Conservation (phyloP, 2,797 vertebrate species). For the Eulemur rubriventer region DNA sequence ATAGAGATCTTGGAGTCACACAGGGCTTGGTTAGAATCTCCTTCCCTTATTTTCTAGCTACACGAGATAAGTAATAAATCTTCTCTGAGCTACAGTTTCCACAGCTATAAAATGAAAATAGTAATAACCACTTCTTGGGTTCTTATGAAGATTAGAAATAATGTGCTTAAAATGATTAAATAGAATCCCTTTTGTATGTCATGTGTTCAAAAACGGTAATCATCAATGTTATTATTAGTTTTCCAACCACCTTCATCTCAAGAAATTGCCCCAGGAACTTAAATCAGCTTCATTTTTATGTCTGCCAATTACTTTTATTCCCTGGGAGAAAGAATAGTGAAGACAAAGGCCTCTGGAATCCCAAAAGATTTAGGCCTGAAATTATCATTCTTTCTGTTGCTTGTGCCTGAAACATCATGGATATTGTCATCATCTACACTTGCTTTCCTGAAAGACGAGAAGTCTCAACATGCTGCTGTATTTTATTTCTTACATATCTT, state of each 20-base stretch:
- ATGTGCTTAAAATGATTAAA: background rate
- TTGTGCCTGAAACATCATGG: background rate
- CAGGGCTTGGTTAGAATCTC: background rate
- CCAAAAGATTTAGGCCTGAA: background rate
- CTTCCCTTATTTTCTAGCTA: background rate
- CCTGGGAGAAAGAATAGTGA: background rate
- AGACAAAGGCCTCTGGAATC: background rate
- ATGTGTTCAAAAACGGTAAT: background rate
- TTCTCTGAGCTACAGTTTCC: background rate
- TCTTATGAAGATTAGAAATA: background rate
- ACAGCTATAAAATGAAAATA: background rate
- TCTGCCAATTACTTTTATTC: background rate
- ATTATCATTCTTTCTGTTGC: background rate
- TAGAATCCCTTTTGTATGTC: background rate
- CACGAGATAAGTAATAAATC: background rate
- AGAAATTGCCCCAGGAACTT: background rate
- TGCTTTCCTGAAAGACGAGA: background rate
- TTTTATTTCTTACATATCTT: background rate
- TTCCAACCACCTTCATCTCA: background rate
- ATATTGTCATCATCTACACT: background rate
- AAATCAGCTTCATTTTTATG: background rate
- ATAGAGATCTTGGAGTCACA: background rate
- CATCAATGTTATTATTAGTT: background rate
- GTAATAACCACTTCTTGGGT: background rate
- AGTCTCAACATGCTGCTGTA: background rate